Percentiles rank a stretch among this genome's conserved stretches.
Evolutionary conservation across 2,113 vertebrate species (phyloP).

Genomic region (Notarius quadriscutis): DNA sequence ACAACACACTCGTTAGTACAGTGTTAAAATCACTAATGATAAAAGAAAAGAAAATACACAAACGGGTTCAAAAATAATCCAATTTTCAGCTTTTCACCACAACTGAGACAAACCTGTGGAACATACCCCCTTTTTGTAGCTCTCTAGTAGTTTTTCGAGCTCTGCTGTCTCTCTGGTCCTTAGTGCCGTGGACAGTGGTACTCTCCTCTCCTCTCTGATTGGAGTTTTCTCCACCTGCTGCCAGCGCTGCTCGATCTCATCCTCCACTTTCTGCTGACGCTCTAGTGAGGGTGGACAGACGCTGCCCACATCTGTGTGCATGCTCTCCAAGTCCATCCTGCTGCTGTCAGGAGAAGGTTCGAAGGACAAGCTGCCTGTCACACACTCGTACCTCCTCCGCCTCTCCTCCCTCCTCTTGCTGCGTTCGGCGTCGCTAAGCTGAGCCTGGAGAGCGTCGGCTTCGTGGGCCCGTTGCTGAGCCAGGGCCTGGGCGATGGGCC

Average conservation of each 20-base stretch:
- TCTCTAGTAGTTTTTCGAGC: slow-evolving; percentile 74
- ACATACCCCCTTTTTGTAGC: slow-evolving; percentile 73
- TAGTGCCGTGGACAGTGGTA: slow-evolving; percentile 64
- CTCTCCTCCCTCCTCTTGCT: slow-evolving; percentile 72
- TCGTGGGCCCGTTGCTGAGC: slow-evolving; percentile 76
- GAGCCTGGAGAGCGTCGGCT: slow-evolving; percentile 64
- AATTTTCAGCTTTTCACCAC: not conserved
- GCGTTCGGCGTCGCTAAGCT: slow-evolving; percentile 66
- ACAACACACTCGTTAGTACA: not conserved
- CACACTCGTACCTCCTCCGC: slow-evolving; percentile 70
- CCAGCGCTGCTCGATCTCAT: slow-evolving; percentile 80
- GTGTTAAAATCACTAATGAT: not conserved
- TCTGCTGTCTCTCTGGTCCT: slow-evolving; percentile 64
- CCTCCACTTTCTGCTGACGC: slow-evolving; percentile 73
- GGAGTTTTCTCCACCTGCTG: slow-evolving; percentile 79
- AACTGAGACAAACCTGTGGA: not conserved
- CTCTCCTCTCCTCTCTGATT: slow-evolving; percentile 74
- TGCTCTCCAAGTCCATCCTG: slow-evolving; percentile 59
- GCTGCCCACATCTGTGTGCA: not conserved
- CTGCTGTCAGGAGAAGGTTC: slow-evolving; percentile 35
- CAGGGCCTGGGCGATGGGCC: slow-evolving; percentile 78
- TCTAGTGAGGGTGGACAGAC: slow-evolving; percentile 53
- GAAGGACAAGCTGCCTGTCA: slow-evolving; percentile 49
- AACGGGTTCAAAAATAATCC: not conserved
- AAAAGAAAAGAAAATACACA: not conserved